Conservation (phyloP, 2,888 invertebrate species). For the Limenitis camilla region DNA sequence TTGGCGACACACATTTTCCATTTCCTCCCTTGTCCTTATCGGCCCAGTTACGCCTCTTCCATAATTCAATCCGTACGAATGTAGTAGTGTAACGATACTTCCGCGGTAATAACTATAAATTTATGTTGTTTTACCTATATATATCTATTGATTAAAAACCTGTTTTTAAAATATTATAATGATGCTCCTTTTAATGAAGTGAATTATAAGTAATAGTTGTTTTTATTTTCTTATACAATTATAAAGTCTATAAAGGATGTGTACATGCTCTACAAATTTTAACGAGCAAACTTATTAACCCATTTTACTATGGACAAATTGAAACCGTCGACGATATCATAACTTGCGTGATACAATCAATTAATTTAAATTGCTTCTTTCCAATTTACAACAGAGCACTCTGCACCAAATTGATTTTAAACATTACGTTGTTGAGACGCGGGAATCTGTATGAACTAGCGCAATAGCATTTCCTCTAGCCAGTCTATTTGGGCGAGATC, state of each 20-base stretch:
- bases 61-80: slow-evolving; percentile 69
- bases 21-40: slow-evolving; percentile 59
- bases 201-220: too few species aligned
- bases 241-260: neutral
- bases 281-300: slow-evolving; percentile 7
- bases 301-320: slow-evolving; percentile 6
- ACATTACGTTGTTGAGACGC: slow-evolving; percentile 25
- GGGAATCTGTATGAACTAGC: slow-evolving; percentile 41
- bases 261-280: slow-evolving; percentile 5
- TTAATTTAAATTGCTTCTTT: slow-evolving; percentile 10
- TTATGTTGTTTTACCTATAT: too few species aligned
- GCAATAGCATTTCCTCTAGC: slow-evolving; percentile 65
- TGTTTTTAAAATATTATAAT: too few species aligned
- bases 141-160: too few species aligned
- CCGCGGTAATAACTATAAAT: neutral
- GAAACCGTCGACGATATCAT: slow-evolving; percentile 9
- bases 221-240: neutral
- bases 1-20: slow-evolving; percentile 73
- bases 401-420: slow-evolving; percentile 11
- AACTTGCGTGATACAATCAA: slow-evolving; percentile 9
- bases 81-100: slow-evolving; percentile 31
- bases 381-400: slow-evolving; percentile 6
- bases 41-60: slow-evolving; percentile 60
- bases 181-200: too few species aligned
- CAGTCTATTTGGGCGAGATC: slow-evolving; percentile 73